Percentiles rank a stretch among this genome's conserved stretches.
Conservation (phyloP, 1,140 invertebrate species). For the Drosophila truncata region DNA sequence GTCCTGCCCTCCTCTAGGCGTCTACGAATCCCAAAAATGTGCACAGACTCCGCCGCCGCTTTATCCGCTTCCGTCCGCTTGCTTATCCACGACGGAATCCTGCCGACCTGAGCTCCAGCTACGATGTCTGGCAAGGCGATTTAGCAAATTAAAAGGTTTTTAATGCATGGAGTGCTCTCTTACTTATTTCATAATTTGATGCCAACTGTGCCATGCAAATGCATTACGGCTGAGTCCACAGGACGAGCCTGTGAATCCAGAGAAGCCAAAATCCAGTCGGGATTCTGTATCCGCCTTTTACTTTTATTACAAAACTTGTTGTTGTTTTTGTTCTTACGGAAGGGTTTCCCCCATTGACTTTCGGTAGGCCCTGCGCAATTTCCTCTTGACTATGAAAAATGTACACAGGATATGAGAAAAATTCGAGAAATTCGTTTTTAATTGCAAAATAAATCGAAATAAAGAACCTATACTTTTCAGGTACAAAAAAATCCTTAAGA, state of each 20-base stretch:
- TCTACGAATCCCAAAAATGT: slow-evolving; percentile 80
- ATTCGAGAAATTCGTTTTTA: slow-evolving; percentile 66
- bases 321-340: slow-evolving; percentile 32
- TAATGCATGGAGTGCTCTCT: slow-evolving; percentile 84
- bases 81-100: slow-evolving; percentile 43
- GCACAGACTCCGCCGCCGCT: slow-evolving; percentile 66
- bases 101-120: slow-evolving; percentile 23
- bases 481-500: neutral
- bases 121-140: slow-evolving; percentile 84
- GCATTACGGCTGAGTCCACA: slow-evolving; percentile 35
- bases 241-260: slow-evolving; percentile 10
- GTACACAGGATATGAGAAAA: slow-evolving; percentile 67
- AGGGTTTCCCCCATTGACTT: slow-evolving; percentile 17
- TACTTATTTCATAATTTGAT: slow-evolving; percentile 83
- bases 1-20: slow-evolving; percentile 68
- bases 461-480: neutral
- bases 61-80: slow-evolving; percentile 70
- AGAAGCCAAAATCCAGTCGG: slow-evolving; percentile 5
- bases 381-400: slow-evolving; percentile 37
- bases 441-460: slow-evolving; percentile 70
- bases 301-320: slow-evolving; percentile 46
- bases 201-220: slow-evolving; percentile 59
- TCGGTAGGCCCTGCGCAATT: slow-evolving; percentile 34
- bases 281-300: slow-evolving; percentile 26
- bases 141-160: slow-evolving; percentile 85